Evolutionary conservation across 2,888 invertebrate species (phyloP).

Genomic region (Argynnis bischoffii): DNA sequence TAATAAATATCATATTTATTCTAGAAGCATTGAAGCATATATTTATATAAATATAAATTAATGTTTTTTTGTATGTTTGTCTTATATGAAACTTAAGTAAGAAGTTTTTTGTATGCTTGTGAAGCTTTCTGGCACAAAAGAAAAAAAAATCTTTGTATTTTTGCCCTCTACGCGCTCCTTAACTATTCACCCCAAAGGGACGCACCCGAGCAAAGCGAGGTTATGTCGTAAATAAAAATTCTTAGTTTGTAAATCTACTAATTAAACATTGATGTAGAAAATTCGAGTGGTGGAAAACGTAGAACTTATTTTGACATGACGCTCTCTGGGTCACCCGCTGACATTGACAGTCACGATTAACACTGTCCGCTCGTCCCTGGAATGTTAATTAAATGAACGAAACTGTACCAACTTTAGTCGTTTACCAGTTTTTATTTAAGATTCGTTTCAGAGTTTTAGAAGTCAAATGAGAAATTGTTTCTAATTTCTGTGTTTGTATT

Average conservation of each 20-base stretch:
- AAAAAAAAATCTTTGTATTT: too few species aligned
- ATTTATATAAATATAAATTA: too few species aligned
- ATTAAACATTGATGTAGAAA: slow-evolving; percentile 3
- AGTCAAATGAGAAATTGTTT: slow-evolving; percentile 32
- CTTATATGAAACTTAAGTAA: too few species aligned
- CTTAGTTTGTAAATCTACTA: neutral
- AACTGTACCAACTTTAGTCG: slow-evolving; percentile 58
- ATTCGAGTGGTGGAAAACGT: slow-evolving; percentile 12
- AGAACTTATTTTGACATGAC: slow-evolving; percentile 53
- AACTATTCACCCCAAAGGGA: too few species aligned
- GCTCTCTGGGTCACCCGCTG: slow-evolving; percentile 42
- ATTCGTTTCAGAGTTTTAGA: slow-evolving; percentile 46
- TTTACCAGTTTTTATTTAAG: slow-evolving; percentile 54
- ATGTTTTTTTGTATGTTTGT: too few species aligned
- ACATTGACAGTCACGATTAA: slow-evolving; percentile 70
- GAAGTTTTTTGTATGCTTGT: too few species aligned
- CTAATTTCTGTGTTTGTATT: slow-evolving; percentile 18
- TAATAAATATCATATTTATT: too few species aligned
- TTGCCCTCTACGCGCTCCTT: too few species aligned
- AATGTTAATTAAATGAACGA: slow-evolving; percentile 72
- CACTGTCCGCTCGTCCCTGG: slow-evolving; percentile 50
- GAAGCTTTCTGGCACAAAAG: too few species aligned
- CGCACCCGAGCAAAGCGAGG: too few species aligned
- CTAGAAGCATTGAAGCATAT: too few species aligned
- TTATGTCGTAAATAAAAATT: too few species aligned